Conservation (phyloP, 2,797 vertebrate species). For the Poeciliopsis turneri region DNA sequence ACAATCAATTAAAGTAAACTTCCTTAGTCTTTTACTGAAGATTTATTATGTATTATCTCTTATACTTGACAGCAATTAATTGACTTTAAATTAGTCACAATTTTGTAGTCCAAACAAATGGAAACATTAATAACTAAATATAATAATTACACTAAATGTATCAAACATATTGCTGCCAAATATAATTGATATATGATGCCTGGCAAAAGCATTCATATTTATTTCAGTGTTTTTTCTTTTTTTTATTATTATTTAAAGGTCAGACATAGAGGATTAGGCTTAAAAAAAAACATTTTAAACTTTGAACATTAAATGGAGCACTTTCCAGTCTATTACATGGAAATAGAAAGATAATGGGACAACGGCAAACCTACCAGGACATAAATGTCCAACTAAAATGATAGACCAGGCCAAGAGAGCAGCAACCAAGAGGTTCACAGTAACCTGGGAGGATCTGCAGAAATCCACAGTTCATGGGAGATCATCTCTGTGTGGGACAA, state of each 20-base stretch:
- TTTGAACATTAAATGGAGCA: not conserved
- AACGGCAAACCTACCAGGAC: not conserved
- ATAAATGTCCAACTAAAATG: not conserved
- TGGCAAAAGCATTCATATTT: not conserved
- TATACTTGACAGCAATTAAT: constrained; percentile 14
- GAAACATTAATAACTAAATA: not conserved
- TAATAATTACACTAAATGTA: not conserved
- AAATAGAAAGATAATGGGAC: not conserved
- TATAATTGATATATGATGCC: not conserved
- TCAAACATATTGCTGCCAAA: not conserved
- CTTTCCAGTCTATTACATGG: not conserved
- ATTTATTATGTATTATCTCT: not conserved
- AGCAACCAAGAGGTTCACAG: not conserved
- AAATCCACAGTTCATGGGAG: not conserved
- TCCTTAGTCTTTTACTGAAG: constrained; percentile 12
- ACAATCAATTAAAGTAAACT: constrained; percentile 4
- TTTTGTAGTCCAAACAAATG: constrained; percentile 18
- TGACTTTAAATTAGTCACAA: constrained; percentile 3
- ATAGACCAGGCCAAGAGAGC: not conserved
- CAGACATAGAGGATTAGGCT: not conserved
- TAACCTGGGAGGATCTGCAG: not conserved
- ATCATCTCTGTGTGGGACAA: not conserved
- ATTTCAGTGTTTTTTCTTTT: not conserved
- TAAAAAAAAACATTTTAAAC: not conserved
- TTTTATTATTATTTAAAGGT: not conserved